phyloP scores from a whole-genome alignment of 2,888 invertebrate genomes.

The Caenorhabditis plicata region DNA sequence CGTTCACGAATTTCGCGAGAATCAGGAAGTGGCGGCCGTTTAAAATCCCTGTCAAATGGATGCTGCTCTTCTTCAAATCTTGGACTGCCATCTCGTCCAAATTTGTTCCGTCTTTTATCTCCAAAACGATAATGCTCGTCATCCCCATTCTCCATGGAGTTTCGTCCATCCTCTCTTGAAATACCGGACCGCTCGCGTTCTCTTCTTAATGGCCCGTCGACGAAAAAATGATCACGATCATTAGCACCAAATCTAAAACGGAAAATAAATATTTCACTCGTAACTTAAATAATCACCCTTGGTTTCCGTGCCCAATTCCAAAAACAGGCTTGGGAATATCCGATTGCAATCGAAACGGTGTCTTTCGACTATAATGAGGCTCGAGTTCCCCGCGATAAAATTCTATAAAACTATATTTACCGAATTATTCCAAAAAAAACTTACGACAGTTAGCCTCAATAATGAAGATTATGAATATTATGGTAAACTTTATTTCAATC shows the following conservation, averaged over 20 bases:
- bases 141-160: slow-evolving; percentile 30
- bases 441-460: background rate
- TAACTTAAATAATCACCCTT: slow-evolving; percentile 7
- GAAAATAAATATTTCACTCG: background rate
- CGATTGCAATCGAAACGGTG: slow-evolving; percentile 28
- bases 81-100: slow-evolving; percentile 11
- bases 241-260: slow-evolving; percentile 1
- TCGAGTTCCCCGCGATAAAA: slow-evolving; percentile 24
- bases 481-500: too few relatives aligned
- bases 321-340: slow-evolving; percentile 26
- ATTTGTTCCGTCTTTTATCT: slow-evolving; percentile 4
- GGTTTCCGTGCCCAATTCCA: slow-evolving; percentile 22
- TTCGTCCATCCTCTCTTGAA: slow-evolving; percentile 30
- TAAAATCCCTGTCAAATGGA: too few relatives aligned
- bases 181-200: slow-evolving; percentile 20
- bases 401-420: slow-evolving; percentile 6
- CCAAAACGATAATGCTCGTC: background rate
- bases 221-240: slow-evolving; percentile 15
- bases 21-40: slow-evolving; percentile 17
- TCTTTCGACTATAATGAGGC: slow-evolving; percentile 36
- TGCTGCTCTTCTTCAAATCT: too few relatives aligned
- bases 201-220: slow-evolving; percentile 7
- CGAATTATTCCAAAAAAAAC: background rate
- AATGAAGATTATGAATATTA: background rate
- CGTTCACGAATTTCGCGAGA: slow-evolving; percentile 8